Evolutionary conservation across 2,797 vertebrate species (phyloP), one percentile per base, ranked within the genome.

Genomic region (Microchirus variegatus): DNA sequence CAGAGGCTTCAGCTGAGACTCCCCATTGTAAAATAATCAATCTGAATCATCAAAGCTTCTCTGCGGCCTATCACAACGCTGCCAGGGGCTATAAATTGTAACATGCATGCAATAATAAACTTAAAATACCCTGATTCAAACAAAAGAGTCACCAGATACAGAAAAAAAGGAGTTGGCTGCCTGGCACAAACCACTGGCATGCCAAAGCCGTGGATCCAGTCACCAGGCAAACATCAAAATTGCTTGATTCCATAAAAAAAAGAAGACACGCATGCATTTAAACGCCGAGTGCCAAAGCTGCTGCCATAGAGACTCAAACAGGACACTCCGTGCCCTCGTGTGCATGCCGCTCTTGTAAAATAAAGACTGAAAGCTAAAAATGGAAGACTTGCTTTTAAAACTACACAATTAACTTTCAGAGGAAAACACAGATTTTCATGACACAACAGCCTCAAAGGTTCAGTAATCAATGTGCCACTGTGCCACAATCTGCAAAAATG

Each of bases 11-110:
- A 58, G 55, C 37, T 12, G 10, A 60, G 36, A 46, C 22, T 44
- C 37, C 45, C 53, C 0, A 1, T 56, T 38, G 60, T 82, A 81
- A 76, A 82, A 80, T 67, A 75, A 83, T 85, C 77, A 70, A 74
- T 78, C 48, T 45, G 9, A 22, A 67, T 67, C 67, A 81, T 65
- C 45, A 73, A 67, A 81, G 63, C 45, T 40, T 50, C 60, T 43
- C 71, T 19, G 55, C 65, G 53, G 67, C 48, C 56, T 51, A 70
- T 75, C 60, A 16, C 48, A 10, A 19, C 1, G 44, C 60, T 56
- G 69, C 73, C 71, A 65, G 46, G 12, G 13, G 4, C 67, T 26
- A 38, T 81, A 82, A 85, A 73, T 67, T 48, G 37, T 10, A 66
- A 72, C 65, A 67, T 41, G 61, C 47, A 41, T 31, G 40, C 19